Base-by-base conservation (phyloP, 2,888 invertebrate genomes). In the Pheosia tremula region DNA sequence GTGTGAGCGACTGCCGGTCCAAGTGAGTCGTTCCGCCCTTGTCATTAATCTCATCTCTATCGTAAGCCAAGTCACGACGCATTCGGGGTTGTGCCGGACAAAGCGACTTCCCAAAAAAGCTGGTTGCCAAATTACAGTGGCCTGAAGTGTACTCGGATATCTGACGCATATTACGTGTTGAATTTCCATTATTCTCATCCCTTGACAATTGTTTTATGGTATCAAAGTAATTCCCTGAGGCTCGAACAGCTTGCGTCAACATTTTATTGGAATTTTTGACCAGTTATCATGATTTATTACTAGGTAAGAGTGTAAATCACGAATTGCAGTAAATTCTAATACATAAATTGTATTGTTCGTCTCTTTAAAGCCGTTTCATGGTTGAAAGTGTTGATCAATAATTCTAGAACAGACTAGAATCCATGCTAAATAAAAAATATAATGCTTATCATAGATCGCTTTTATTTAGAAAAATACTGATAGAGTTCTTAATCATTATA, bases 21-120 rank as follows among this genome's bases (percentile, higher is more conserved):
- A 69, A 78, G 58, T 68, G 67, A 75, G 70, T 77, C 78, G 80
- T 73, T 73, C 85, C 86, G 77, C 87, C 89, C 89, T 85, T 81
- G 84, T 89, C 88, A 91, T 92, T 91, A 92, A 91, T 91, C 90
- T 91, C 89, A 77, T 88, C 85, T 87, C 83, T 82, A 83, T 86
- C 84, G 81, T 82, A 73, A 85, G 84, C 84, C 85, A 86, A 89
- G 87, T 86, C 88, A 87, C 89, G 86, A 79, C 75, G 75, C 71
- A 72, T 74, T 78, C 71, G 67, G 81, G 79, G 72, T 24, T 24
- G 67, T 67, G 77, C 74, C 72, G 77, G 71, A 68, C 77, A 72
- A 79, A 80, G 81, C 82, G 84, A 79, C 81, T 84, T 75, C 71
- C 75, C 77, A 71, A 81, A 79, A 82, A 85, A 79, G 74, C 82